Base-by-base conservation (phyloP, 2,113 vertebrate genomes). In the Microtus montanus region DNA sequence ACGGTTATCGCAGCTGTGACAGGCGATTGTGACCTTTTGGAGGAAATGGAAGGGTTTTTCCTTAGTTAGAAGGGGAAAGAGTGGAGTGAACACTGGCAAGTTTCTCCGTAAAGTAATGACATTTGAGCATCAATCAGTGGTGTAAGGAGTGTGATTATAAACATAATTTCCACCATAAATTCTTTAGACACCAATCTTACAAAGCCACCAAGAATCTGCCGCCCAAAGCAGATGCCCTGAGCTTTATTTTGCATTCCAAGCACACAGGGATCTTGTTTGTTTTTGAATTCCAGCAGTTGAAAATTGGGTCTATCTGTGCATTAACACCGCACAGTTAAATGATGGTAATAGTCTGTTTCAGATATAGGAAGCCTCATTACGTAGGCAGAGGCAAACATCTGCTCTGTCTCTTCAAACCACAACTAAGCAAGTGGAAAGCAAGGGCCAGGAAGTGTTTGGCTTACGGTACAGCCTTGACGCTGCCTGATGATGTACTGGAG, bases 401-500 rank as follows among this genome's bases (percentile, higher is more conserved):
- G 86, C 61, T 92, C 44, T 77, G 33, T 78, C 70, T 94, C 41
- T n/a, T 68, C 41, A 63, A 73, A 64, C 73, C 38, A 54, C 58
- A 78, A 92, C 73, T 71, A 78, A 94, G 84, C 58, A 92, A 75
- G 33, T 79, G 73, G 52, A 95, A 89, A 87, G 35, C 54, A 73
- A 83, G 38, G 30, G 61, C 41, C 33, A 47, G 26, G 7, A 87
- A 87, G 61, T 64, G 44, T 70, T 93, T 93, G 33, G 30, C 52
- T 86, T 54, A 30, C 54, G 22, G 68, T 28, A 71, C 13, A 89
- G 35, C 20, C 2, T 68, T 49, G 10, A 7, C 44, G 2, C 47
- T 33, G 14, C 44, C 35, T 19, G 13, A n/a, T 14, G 83, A 33
- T 28, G 41, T 7, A 4, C 2, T 89, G 41, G 1, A 49, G 52